Evolutionary conservation across 1,140 invertebrate species (phyloP).

Genomic region (Sycophila sp.): DNA sequence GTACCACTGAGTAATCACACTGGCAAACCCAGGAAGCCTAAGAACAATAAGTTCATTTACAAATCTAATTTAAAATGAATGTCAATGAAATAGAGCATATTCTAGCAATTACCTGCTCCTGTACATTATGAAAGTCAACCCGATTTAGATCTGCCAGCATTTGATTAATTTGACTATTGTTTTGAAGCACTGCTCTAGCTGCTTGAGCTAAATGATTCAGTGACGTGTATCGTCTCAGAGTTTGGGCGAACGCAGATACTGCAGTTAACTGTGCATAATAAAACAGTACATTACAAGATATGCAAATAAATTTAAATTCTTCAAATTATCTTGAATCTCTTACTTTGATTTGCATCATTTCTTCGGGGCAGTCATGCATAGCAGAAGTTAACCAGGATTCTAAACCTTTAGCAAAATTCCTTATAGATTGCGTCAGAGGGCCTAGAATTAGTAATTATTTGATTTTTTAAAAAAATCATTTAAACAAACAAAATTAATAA

Average conservation of each 20-base stretch:
- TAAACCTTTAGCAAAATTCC: slow-evolving; percentile 92
- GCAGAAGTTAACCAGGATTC: slow-evolving; percentile 89
- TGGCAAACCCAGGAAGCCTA: slow-evolving; percentile 96
- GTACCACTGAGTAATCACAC: slow-evolving; percentile 88
- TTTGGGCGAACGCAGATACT: slow-evolving; percentile 94
- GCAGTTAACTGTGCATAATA: slow-evolving; percentile 69
- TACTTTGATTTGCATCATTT: slow-evolving; percentile 86
- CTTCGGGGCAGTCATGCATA: slow-evolving; percentile 85
- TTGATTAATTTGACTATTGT: slow-evolving; percentile 94
- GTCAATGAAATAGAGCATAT: not conserved
- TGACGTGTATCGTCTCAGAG: slow-evolving; percentile 94
- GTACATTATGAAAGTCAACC: slow-evolving; percentile 97
- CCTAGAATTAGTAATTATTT: too few relatives aligned
- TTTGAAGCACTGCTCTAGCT: slow-evolving; percentile 94
- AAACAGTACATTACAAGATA: too few relatives aligned
- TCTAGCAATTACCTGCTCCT: slow-evolving; percentile 73
- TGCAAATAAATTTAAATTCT: too few relatives aligned
- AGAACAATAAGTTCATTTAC: slow-evolving; percentile 15
- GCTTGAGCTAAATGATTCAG: slow-evolving; percentile 98
- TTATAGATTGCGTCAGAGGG: slow-evolving; percentile 90
- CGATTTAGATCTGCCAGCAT: slow-evolving; percentile 97
- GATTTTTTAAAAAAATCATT: too few relatives aligned
- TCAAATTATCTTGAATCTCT: too few relatives aligned
- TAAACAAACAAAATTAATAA: too few relatives aligned
- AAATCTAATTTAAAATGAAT: not conserved